Conservation (phyloP, 2,797 vertebrate species). For the Hozukius guyotensis region DNA sequence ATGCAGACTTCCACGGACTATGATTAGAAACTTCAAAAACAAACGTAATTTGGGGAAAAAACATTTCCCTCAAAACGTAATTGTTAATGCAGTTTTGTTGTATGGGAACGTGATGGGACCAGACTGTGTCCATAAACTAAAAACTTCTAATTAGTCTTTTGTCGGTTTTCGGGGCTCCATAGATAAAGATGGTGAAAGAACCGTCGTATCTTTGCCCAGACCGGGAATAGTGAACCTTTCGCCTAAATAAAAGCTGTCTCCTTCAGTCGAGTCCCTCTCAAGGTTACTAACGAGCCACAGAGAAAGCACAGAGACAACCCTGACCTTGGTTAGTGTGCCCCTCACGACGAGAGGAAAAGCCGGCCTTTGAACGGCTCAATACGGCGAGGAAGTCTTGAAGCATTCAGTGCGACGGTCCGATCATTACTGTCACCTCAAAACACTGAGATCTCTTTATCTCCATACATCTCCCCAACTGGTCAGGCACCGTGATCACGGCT, state of each 20-base stretch:
- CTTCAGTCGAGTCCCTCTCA: constrained; percentile 30
- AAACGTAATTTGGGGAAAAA: background rate
- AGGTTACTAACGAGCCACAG: constrained; percentile 18
- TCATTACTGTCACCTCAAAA: constrained; percentile 55
- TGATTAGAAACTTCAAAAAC: background rate
- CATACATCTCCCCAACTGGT: constrained; percentile 36
- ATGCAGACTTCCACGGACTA: too few relatives aligned
- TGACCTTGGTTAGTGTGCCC: constrained; percentile 35
- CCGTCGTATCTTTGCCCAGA: background rate
- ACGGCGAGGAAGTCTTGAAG: constrained; percentile 18
- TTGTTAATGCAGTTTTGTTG: too few relatives aligned
- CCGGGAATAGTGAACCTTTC: background rate
- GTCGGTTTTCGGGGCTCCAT: background rate
- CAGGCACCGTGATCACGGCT: constrained; percentile 56
- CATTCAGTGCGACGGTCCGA: constrained; percentile 13
- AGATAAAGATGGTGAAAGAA: background rate
- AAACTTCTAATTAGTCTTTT: background rate
- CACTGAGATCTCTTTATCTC: constrained; percentile 55
- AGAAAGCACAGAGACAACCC: background rate
- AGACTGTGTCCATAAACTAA: background rate
- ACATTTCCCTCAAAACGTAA: too few relatives aligned
- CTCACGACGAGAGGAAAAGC: background rate
- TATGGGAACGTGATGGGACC: too few relatives aligned
- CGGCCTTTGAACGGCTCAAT: background rate
- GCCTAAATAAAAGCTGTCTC: constrained; percentile 8